Conservation (phyloP, 2,113 vertebrate genomes). For the Poeciliopsis occidentalis region DNA sequence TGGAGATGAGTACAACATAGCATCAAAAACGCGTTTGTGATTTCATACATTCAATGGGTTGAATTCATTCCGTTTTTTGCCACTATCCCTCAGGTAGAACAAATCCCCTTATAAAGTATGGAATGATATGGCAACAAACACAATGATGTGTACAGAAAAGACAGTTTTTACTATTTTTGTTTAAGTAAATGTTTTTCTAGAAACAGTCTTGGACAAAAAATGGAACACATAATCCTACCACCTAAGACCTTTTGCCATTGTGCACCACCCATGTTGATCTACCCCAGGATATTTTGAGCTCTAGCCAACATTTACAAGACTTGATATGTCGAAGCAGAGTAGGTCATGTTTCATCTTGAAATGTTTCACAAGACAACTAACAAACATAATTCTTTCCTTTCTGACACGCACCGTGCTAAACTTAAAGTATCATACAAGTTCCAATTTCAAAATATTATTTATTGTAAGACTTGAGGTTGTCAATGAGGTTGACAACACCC, state of each 20-base stretch:
- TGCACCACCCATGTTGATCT: conserved; percentile 9
- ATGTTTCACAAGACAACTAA: not conserved
- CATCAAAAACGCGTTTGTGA: not conserved
- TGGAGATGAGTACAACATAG: not conserved
- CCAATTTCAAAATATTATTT: too few relatives aligned
- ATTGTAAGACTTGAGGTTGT: too few relatives aligned
- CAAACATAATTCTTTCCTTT: not conserved
- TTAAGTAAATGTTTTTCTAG: not conserved
- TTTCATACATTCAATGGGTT: not conserved
- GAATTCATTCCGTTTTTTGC: not conserved
- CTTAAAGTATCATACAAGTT: not conserved
- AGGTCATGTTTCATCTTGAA: not conserved
- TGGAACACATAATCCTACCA: conserved; percentile 2
- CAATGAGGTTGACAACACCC: not conserved
- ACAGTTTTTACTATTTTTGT: not conserved
- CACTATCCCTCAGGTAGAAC: not conserved
- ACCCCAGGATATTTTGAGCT: not conserved
- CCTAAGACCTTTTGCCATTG: not conserved
- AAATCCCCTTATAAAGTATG: too few relatives aligned
- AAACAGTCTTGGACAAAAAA: not conserved
- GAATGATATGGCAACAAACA: not conserved
- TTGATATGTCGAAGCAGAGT: too few relatives aligned
- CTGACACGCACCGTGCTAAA: not conserved
- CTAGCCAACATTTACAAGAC: not conserved
- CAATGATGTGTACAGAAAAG: not conserved